phyloP scores from a whole-genome alignment of 2,888 invertebrate genomes.

The Margaritifera margaritifera region DNA sequence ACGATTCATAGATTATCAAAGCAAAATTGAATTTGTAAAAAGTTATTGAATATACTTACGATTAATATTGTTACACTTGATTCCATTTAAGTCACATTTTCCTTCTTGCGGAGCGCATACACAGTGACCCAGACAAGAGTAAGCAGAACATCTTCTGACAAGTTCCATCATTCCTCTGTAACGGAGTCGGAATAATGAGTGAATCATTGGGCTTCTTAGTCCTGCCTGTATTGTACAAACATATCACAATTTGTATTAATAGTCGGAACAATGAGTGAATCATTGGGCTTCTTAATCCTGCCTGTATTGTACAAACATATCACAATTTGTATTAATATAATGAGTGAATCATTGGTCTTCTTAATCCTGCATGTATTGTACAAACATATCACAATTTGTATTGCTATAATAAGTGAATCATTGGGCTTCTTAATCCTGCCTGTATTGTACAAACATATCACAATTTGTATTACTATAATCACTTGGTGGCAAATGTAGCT shows the following conservation, averaged over 20 bases:
- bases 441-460: conserved; percentile 6
- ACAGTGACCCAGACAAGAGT: conserved; percentile 42
- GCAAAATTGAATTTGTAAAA: too few species aligned
- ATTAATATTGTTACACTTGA: too few species aligned
- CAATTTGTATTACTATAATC: background rate
- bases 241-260: background rate
- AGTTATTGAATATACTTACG: too few species aligned
- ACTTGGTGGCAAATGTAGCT: too few species aligned
- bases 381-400: background rate
- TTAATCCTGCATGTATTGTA: conserved; percentile 31
- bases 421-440: conserved; percentile 35
- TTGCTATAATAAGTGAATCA: conserved; percentile 27
- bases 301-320: conserved; percentile 17
- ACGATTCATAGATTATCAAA: too few species aligned
- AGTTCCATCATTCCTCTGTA: conserved; percentile 30
- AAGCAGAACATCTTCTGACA: conserved; percentile 32
- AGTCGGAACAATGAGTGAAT: conserved; percentile 31
- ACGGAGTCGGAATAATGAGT: conserved; percentile 28
- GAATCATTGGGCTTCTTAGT: conserved; percentile 30
- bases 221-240: conserved; percentile 28
- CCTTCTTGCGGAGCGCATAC: conserved; percentile 43
- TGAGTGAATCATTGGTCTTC: conserved; percentile 32
- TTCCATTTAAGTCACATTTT: too few species aligned
- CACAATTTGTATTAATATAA: background rate
- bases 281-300: conserved; percentile 32